phyloP scores from a whole-genome alignment of 2,888 invertebrate genomes.

The Elmis aenea region DNA sequence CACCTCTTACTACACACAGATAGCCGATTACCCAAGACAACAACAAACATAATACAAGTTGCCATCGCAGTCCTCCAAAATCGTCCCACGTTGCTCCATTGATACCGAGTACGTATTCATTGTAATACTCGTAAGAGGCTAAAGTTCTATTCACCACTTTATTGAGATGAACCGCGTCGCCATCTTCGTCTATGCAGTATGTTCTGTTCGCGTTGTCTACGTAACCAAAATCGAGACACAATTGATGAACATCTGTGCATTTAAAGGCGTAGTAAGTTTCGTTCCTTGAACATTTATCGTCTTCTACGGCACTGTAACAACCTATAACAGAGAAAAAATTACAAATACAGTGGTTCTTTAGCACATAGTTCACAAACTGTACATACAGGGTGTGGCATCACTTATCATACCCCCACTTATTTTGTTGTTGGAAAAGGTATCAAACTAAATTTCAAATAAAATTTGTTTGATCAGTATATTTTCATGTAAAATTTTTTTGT shows the following conservation, averaged over 20 bases:
- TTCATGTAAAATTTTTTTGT: no score
- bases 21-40: constrained; percentile 80
- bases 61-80: constrained; percentile 75
- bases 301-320: constrained; percentile 63
- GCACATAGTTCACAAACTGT: no score
- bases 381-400: no score
- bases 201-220: constrained; percentile 44
- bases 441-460: no score
- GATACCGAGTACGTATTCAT: constrained; percentile 72
- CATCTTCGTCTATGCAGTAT: constrained; percentile 46
- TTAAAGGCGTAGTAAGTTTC: constrained; percentile 52
- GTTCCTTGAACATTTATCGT: constrained; percentile 49
- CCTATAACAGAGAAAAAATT: constrained; percentile 43
- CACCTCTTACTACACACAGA: constrained; percentile 81
- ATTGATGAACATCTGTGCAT: constrained; percentile 50
- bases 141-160: constrained; percentile 52
- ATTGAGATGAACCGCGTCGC: constrained; percentile 46
- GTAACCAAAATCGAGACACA: constrained; percentile 49
- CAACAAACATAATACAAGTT: constrained; percentile 71
- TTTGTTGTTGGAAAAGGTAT: no score
- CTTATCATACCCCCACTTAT: no score
- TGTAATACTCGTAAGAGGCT: constrained; percentile 52
- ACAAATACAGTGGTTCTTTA: no score
- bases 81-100: constrained; percentile 68
- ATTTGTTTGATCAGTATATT: no score